Percentiles rank a stretch among this genome's conserved stretches.
These are phyloP conservation scores for Perca flavescens DNA, from an alignment of 2,113 vertebrate species.

Conservation along the genomic window DNA sequence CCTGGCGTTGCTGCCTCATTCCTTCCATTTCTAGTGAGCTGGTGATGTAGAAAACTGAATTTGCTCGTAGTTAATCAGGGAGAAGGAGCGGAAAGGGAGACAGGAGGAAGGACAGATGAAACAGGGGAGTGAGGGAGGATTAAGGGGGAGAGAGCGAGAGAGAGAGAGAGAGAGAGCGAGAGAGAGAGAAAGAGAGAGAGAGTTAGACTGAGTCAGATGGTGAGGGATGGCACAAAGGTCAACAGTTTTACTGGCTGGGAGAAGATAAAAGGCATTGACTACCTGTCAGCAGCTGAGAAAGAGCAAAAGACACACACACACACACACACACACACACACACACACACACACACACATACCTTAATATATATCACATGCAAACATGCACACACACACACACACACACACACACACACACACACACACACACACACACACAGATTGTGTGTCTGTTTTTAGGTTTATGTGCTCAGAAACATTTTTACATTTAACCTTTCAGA, in stretches of 20 bases:
- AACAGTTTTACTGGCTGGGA: slow-evolving; percentile 14
- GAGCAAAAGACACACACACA: slow-evolving; percentile 22
- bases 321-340: not conserved
- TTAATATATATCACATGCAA: too few relatives aligned
- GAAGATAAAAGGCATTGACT: slow-evolving; percentile 40
- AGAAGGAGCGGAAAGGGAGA: not conserved
- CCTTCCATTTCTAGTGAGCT: not conserved
- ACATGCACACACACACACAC: too few relatives aligned
- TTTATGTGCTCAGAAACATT: too few relatives aligned
- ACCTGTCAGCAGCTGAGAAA: slow-evolving; percentile 14
- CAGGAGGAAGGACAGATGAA: not conserved
- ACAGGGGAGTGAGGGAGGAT: not conserved
- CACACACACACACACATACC: not conserved
- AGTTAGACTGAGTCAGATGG: slow-evolving; percentile 19
- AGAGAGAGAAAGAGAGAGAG: slow-evolving; percentile 21
- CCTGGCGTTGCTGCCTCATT: not conserved
- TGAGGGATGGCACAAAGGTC: slow-evolving; percentile 22
- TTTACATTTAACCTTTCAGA: too few relatives aligned
- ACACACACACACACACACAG: not conserved
- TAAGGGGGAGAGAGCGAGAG: not conserved
- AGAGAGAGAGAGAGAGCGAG: not conserved
- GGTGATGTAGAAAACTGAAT: slow-evolving; percentile 1
- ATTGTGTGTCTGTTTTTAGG: too few relatives aligned
- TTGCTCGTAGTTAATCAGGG: not conserved
- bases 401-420: not conserved